Percentiles rank a stretch among this genome's conserved stretches.
Evolutionary conservation across 2,797 vertebrate genomes (phyloP).

Genomic region (Microctenopoma stevenorrisi): DNA sequence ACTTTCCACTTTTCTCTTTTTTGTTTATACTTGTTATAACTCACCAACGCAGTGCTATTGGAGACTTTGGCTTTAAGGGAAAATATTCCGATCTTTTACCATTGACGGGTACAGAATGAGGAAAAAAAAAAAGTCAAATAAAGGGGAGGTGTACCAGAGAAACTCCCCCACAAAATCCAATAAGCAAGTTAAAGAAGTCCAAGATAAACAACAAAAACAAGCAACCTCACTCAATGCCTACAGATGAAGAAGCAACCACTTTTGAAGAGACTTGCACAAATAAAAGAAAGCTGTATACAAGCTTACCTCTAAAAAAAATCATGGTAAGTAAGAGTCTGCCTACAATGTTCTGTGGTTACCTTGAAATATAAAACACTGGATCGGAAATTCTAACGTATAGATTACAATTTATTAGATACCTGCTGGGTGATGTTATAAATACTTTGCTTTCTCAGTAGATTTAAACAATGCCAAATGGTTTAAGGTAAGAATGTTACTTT

Average conservation of each 20-base stretch:
- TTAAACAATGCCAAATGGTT: too few species aligned
- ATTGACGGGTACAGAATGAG: conserved; percentile 37
- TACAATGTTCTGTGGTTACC: background rate
- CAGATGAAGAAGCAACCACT: conserved; percentile 10
- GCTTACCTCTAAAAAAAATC: background rate
- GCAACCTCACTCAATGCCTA: background rate
- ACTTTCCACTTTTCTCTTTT: conserved; percentile 16
- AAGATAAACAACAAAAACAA: conserved; percentile 38
- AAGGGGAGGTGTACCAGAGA: conserved; percentile 30
- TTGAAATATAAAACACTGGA: background rate
- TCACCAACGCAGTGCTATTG: conserved; percentile 28
- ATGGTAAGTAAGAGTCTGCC: background rate
- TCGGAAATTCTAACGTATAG: too few species aligned
- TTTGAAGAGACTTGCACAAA: conserved; percentile 6
- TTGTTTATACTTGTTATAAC: conserved; percentile 45
- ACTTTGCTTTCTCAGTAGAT: too few species aligned
- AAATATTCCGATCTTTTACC: conserved; percentile 34
- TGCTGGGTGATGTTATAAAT: too few species aligned
- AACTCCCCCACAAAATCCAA: conserved; percentile 51
- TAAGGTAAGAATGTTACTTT: too few species aligned
- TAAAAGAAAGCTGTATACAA: conserved; percentile 15
- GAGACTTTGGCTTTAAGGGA: conserved; percentile 43
- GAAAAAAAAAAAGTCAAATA: conserved; percentile 25
- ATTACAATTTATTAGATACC: too few species aligned
- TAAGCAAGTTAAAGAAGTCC: conserved; percentile 25